Conservation (phyloP, 1,140 invertebrate genomes). For the Ceratosolen solmsi region DNA sequence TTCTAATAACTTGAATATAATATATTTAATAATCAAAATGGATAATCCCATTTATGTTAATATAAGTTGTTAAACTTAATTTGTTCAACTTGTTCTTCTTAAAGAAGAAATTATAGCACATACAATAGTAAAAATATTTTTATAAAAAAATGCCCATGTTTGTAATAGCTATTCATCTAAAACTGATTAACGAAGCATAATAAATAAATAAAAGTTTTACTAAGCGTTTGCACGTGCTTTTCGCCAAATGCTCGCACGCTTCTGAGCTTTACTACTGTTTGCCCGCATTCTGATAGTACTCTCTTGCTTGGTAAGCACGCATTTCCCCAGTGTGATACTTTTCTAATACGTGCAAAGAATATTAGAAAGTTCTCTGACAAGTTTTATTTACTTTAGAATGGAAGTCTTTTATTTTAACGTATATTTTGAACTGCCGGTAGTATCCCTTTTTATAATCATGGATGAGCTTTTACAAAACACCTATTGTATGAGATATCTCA, state of each 20-base stretch:
- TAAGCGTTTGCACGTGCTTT: neutral
- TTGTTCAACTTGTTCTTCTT: no score
- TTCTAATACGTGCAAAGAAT: slow-evolving; percentile 7
- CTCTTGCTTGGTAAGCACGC: neutral
- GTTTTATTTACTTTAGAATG: neutral
- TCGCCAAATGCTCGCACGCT: neutral
- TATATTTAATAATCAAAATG: no score
- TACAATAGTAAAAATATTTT: no score
- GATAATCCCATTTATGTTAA: no score
- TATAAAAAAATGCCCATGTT: no score
- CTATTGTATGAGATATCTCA: neutral
- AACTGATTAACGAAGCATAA: neutral
- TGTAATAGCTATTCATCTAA: neutral
- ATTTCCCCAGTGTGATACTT: neutral
- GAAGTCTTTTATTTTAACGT: neutral
- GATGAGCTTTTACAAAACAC: neutral
- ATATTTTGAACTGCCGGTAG: neutral
- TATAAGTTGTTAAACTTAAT: no score
- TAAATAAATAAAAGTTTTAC: neutral
- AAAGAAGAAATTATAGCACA: no score
- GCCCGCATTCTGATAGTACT: neutral
- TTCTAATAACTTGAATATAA: no score
- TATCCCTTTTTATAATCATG: slow-evolving; percentile 1
- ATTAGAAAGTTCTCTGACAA: neutral
- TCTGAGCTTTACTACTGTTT: neutral